These are phyloP conservation scores for Polyodon spathula DNA, from an alignment of 2,113 vertebrate genomes.

Conservation along the genomic window DNA sequence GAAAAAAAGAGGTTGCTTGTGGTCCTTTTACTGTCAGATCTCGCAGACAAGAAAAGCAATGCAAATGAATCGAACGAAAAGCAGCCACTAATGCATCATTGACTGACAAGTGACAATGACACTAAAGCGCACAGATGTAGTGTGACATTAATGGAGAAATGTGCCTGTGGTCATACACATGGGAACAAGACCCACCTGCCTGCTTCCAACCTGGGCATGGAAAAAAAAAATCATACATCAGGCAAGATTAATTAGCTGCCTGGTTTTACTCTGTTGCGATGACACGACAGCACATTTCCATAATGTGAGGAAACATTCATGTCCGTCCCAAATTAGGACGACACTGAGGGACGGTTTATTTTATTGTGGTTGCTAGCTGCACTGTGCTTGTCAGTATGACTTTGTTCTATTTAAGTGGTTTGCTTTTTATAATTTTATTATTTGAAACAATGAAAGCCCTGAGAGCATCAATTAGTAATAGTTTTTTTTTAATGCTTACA, in stretches of 20 bases:
- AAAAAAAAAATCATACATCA: slow-evolving; percentile 69
- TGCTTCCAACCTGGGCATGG: slow-evolving; percentile 57
- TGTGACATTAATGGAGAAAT: slow-evolving; percentile 93
- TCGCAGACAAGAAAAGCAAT: slow-evolving; percentile 50
- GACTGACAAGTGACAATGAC: slow-evolving; percentile 67
- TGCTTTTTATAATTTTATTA: slow-evolving; percentile 73
- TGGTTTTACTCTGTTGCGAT: slow-evolving; percentile 55
- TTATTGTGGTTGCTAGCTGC: slow-evolving; percentile 52
- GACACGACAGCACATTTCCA: slow-evolving; percentile 65
- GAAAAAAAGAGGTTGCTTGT: not conserved
- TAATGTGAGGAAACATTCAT: slow-evolving; percentile 57
- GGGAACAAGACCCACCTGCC: slow-evolving; percentile 34
- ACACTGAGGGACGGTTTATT: slow-evolving; percentile 56
- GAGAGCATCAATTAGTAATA: slow-evolving; percentile 84
- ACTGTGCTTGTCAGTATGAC: slow-evolving; percentile 61
- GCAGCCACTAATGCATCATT: slow-evolving; percentile 74
- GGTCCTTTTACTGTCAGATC: slow-evolving; percentile 42
- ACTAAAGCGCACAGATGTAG: slow-evolving; percentile 61
- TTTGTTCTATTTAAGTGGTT: slow-evolving; percentile 64
- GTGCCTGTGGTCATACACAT: slow-evolving; percentile 70
- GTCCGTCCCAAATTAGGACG: slow-evolving; percentile 52
- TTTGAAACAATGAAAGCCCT: slow-evolving; percentile 74
- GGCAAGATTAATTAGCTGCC: slow-evolving; percentile 78
- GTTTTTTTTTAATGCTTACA: slow-evolving; percentile 65
- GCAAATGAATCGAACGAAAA: slow-evolving; percentile 57